Base-by-base conservation (phyloP, 2,888 invertebrate species). In the Sisyra terminalis region DNA sequence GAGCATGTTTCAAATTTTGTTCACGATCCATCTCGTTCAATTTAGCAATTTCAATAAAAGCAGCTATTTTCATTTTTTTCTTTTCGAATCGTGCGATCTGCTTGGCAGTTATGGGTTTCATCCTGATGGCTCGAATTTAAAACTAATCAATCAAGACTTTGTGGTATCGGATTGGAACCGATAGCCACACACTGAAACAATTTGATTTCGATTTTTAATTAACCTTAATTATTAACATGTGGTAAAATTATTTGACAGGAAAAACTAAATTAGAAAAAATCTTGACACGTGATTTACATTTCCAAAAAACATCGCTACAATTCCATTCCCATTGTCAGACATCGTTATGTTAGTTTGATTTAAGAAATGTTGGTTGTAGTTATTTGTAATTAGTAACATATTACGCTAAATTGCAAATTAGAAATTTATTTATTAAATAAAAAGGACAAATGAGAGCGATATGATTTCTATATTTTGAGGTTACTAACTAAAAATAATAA, bases 31-130 rank as follows among this genome's bases (percentile, higher is more conserved):
- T 63, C 51, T 75, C 74, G 54, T 77, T 78, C 42, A 75, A 59
- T 57, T 71, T 69, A 30, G 71, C 63, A 40, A 78, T 59, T 54
- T 72, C 69, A 8, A 73, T 61, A 46, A 74, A 60, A 2, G 77
- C 76, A 4, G 69, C 67, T 55, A 75, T 63, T 61, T 76, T 78
- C 54, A 69, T 72, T 54, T 70, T 70, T 53, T 75, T 77, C 47
- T 70, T 75, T 52, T 75, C 73, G 45, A 66, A 59, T 46, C 75
- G 67, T 50, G 65, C 61, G 45, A 64, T 58, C 52, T 70, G 65
- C 54, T 73, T 74, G 24, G 64, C 51, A 29, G 63, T 61, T 38
- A 58, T 52, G 40, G 57, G 55, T 54, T 65, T 64, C 67, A 66
- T 66, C 48, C n/a, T n/a, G n/a, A 50, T 53, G 50, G 49, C 24